Conservation (phyloP, 1,140 invertebrate genomes). For the Episyrphus balteatus region DNA sequence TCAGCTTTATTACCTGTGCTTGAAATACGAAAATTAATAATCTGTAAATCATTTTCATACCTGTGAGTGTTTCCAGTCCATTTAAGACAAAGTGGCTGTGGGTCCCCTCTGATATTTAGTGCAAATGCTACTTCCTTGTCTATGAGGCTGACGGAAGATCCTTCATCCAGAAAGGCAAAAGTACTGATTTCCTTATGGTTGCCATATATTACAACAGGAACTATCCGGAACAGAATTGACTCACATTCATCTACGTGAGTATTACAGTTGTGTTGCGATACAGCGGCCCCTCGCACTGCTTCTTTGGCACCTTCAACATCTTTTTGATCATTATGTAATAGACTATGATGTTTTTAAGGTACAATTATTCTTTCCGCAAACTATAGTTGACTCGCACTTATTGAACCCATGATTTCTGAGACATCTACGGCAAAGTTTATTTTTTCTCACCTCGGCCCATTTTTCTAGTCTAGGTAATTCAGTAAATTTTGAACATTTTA, state of each 20-base stretch:
- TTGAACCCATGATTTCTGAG: too few species aligned
- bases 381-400: too few species aligned
- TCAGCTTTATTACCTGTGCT: not conserved
- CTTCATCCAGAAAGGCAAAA: constrained; percentile 3
- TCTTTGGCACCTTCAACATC: not conserved
- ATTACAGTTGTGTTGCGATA: too few species aligned
- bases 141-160: constrained; percentile 2
- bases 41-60: not conserved
- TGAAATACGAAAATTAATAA: not conserved
- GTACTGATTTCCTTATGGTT: not conserved
- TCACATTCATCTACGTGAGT: not conserved
- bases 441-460: too few species aligned
- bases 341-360: not conserved
- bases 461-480: too few species aligned
- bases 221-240: constrained; percentile 1
- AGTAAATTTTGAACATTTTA: too few species aligned
- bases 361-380: not conserved
- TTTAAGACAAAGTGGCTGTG: constrained; percentile 1
- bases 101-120: not conserved
- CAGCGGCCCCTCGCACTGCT: not conserved
- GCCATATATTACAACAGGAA: constrained; percentile 1
- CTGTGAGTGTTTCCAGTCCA: not conserved
- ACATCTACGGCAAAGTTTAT: too few species aligned
- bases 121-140: not conserved
- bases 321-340: not conserved